phyloP scores from a whole-genome alignment of 1,140 invertebrate species.

The Proales similis region DNA sequence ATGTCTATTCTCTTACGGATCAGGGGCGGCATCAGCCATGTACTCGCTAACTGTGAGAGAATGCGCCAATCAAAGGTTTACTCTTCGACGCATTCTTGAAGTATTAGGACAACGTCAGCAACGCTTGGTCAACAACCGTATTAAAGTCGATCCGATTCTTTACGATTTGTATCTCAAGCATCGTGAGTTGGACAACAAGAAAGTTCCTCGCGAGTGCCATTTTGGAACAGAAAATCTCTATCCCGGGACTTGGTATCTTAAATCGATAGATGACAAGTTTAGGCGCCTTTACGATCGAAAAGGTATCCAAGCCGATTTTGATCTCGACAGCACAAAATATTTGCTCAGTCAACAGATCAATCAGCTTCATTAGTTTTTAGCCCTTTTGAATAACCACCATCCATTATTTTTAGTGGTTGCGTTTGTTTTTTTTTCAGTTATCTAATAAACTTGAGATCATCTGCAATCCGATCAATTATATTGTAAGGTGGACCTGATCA shows the following conservation, averaged over 20 bases:
- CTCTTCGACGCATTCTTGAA: background rate
- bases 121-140: constrained; percentile 2
- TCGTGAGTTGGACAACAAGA: constrained; percentile 17
- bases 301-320: background rate
- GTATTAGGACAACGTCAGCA: background rate
- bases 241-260: constrained; percentile 30
- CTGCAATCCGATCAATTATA: too few relatives aligned
- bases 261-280: constrained; percentile 36
- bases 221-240: background rate
- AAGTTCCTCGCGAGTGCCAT: constrained; percentile 13
- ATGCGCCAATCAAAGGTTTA: constrained; percentile 7
- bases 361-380: too few relatives aligned
- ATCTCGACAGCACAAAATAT: background rate
- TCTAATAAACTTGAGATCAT: background rate
- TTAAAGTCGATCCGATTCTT: constrained; percentile 23
- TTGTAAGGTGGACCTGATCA: too few relatives aligned
- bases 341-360: background rate
- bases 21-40: constrained; percentile 87
- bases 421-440: constrained; percentile 4
- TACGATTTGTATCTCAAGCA: constrained; percentile 12
- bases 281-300: constrained; percentile 8
- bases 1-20: constrained; percentile 92
- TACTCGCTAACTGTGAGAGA: constrained; percentile 64
- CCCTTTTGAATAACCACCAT: too few relatives aligned
- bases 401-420: background rate